Evolutionary conservation across 2,888 invertebrate species (phyloP).

Genomic region (Agrenia bidenticulata): DNA sequence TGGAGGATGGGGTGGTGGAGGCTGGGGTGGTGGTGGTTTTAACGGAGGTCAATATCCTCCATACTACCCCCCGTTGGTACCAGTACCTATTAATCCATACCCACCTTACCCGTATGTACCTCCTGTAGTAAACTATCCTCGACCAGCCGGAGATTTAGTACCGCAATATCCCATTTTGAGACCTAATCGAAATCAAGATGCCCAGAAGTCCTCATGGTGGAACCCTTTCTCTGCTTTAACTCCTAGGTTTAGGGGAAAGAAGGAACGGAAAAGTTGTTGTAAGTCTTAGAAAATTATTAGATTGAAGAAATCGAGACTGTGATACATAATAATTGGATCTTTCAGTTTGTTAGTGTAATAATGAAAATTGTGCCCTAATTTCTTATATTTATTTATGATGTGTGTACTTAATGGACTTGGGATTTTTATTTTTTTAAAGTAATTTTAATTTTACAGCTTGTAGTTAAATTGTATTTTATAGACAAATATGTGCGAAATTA

Average conservation of each 20-base stretch:
- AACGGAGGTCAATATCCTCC: constrained; percentile 3
- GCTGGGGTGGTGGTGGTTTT: constrained; percentile 10
- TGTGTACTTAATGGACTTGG: too few relatives aligned
- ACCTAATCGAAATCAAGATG: constrained; percentile 25
- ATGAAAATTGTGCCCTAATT: too few relatives aligned
- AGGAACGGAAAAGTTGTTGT: neutral
- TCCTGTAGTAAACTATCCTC: neutral
- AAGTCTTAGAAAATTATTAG: too few relatives aligned
- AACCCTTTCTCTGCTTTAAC: constrained; percentile 42
- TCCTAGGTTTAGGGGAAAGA: constrained; percentile 22
- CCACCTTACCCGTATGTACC: neutral
- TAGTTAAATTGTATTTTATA: too few relatives aligned
- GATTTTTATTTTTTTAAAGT: too few relatives aligned
- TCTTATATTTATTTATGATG: too few relatives aligned
- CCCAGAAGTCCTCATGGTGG: constrained; percentile 42
- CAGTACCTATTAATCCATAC: neutral
- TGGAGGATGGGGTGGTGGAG: constrained; percentile 18
- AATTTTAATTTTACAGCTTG: too few relatives aligned
- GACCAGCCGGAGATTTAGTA: neutral
- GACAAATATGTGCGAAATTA: neutral
- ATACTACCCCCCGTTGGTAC: constrained; percentile 3
- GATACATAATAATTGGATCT: constrained; percentile 3
- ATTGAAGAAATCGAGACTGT: neutral
- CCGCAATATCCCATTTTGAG: constrained; percentile 33
- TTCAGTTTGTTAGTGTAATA: constrained; percentile 7